phyloP scores from a whole-genome alignment of 1,140 invertebrate species.

The Drosophila athabasca region DNA sequence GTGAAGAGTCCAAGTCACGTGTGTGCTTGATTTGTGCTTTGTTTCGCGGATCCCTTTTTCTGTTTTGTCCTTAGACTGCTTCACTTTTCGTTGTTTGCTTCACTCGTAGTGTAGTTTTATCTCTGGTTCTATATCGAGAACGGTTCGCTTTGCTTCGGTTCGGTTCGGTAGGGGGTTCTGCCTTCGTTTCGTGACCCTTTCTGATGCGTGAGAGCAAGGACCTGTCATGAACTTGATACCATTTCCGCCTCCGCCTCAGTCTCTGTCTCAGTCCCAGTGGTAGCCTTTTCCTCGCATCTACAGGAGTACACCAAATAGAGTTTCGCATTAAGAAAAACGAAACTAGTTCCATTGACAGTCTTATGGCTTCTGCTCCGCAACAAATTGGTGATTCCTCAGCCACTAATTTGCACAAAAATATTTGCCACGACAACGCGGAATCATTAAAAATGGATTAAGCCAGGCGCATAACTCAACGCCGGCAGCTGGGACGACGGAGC shows the following conservation, averaged over 20 bases:
- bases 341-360: slow-evolving; percentile 59
- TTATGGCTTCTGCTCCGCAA: slow-evolving; percentile 43
- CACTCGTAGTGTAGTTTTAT: slow-evolving; percentile 42
- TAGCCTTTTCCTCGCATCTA: neutral
- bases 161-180: neutral
- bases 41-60: slow-evolving; percentile 42
- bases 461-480: slow-evolving; percentile 68
- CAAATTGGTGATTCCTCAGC: slow-evolving; percentile 53
- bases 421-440: slow-evolving; percentile 48
- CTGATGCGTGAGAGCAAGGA: slow-evolving; percentile 72
- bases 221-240: slow-evolving; percentile 76
- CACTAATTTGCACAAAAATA: slow-evolving; percentile 51
- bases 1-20: slow-evolving; percentile 66
- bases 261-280: neutral
- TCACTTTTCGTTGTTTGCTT: slow-evolving; percentile 21
- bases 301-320: slow-evolving; percentile 12
- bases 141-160: neutral
- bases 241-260: slow-evolving; percentile 29
- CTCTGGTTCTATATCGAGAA: slow-evolving; percentile 64
- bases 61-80: slow-evolving; percentile 37
- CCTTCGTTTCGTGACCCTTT: slow-evolving; percentile 67
- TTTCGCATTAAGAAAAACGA: slow-evolving; percentile 27
- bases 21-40: slow-evolving; percentile 74
- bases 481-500: slow-evolving; percentile 13
- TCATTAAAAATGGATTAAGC: slow-evolving; percentile 81